These are phyloP conservation scores for Caenorhabditis angaria DNA, from an alignment of 2,888 invertebrate genomes.

Conservation along the genomic window DNA sequence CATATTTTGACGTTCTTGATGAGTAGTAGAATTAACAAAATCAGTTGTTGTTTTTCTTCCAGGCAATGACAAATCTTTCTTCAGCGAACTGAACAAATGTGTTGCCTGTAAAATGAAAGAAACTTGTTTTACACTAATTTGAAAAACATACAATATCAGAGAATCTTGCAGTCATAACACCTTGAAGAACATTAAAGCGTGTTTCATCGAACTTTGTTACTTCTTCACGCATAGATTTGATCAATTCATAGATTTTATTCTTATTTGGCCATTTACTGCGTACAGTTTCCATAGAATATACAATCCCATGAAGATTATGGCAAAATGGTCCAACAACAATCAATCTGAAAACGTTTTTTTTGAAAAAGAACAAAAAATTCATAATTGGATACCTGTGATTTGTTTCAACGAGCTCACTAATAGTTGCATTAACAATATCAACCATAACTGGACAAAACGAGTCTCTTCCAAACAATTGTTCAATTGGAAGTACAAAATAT, in stretches of 20 bases:
- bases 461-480: conserved; percentile 15
- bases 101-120: conserved; percentile 9
- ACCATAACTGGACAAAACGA: conserved; percentile 25
- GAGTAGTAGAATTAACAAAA: conserved; percentile 7
- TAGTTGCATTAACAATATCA: neutral
- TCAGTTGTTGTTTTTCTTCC: conserved; percentile 17
- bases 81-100: conserved; percentile 15
- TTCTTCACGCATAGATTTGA: conserved; percentile 16
- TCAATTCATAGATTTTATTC: conserved; percentile 18
- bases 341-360: conserved; percentile 16
- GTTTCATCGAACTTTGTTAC: conserved; percentile 15
- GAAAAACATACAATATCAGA: conserved; percentile 33
- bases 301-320: conserved; percentile 5
- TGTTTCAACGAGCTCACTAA: conserved; percentile 5
- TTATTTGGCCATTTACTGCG: conserved; percentile 33
- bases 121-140: neutral
- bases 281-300: conserved; percentile 7
- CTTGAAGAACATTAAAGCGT: conserved; percentile 41
- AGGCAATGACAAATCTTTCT: conserved; percentile 12
- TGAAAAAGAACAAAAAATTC: conserved; percentile 10
- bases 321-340: conserved; percentile 31
- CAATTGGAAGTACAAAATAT: conserved; percentile 11
- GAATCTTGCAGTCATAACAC: conserved; percentile 39
- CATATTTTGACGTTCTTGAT: conserved; percentile 14
- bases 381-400: conserved; percentile 13